Conservation (phyloP, 2,888 invertebrate species). For the Caenorhabditis plicata region DNA sequence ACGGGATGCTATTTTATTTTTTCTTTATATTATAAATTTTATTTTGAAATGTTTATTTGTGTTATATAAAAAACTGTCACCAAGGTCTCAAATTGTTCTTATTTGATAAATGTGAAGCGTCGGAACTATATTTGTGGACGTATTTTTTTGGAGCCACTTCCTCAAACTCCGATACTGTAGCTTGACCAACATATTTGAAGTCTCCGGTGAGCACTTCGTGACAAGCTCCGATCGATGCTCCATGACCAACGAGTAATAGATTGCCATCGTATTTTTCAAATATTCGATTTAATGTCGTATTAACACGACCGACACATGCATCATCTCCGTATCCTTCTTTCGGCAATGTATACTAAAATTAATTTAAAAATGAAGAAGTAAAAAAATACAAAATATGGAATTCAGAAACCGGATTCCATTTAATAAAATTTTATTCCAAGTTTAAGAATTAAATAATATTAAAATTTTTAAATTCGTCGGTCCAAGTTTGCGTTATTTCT, state of each 20-base stretch:
- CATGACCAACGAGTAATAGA: constrained; percentile 58
- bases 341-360: constrained; percentile 43
- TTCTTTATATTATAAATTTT: no score
- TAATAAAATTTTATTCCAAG: no score
- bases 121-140: constrained; percentile 42
- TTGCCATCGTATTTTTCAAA: constrained; percentile 43
- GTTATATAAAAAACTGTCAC: constrained; percentile 27
- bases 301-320: constrained; percentile 53
- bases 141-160: constrained; percentile 41
- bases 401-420: no score
- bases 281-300: constrained; percentile 45
- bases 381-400: no score
- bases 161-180: constrained; percentile 47
- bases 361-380: no score
- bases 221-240: constrained; percentile 62
- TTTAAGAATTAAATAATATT: no score
- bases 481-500: no score
- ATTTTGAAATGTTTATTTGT: not conserved
- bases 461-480: no score
- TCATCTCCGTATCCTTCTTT: constrained; percentile 59
- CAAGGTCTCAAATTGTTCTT: constrained; percentile 57
- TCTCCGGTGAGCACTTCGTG: constrained; percentile 52
- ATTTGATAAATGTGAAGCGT: constrained; percentile 54
- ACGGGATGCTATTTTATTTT: no score
- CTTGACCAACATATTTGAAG: constrained; percentile 62